Evolutionary conservation across 2,113 vertebrate species (phyloP).

Genomic region (Daphoenositta chrysoptera): DNA sequence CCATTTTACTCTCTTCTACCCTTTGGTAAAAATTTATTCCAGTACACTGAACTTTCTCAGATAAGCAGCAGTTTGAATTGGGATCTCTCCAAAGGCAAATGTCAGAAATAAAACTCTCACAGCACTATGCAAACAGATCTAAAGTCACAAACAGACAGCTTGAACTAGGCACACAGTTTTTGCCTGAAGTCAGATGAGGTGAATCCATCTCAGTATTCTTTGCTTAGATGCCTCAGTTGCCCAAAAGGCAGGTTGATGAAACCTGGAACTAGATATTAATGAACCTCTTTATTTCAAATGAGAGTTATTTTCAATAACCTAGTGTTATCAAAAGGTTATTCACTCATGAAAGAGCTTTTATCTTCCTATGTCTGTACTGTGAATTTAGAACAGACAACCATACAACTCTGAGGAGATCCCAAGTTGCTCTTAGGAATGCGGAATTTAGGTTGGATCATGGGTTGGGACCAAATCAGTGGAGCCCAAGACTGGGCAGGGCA

Average conservation of each 20-base stretch:
- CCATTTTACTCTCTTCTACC: background rate
- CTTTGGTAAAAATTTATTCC: constrained; percentile 1
- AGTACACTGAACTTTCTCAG: background rate
- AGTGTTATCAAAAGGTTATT: background rate
- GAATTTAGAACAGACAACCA: background rate
- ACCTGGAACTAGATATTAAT: background rate
- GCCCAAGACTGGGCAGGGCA: background rate
- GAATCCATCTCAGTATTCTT: background rate
- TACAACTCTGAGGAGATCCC: background rate
- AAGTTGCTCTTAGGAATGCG: background rate
- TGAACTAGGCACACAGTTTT: background rate
- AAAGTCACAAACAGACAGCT: background rate
- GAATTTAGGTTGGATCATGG: background rate
- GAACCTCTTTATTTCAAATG: background rate
- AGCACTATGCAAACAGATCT: background rate
- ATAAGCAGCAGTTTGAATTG: background rate
- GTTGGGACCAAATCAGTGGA: background rate
- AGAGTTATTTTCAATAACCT: background rate
- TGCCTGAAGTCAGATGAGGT: background rate
- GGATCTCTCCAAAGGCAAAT: background rate
- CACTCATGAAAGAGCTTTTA: background rate
- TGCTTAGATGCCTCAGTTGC: background rate
- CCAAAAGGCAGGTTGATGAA: background rate
- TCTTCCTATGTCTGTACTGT: background rate
- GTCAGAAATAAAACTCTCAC: background rate